These are phyloP conservation scores for Daboia siamensis DNA, from an alignment of 2,113 vertebrate species.

Conservation along the genomic window DNA sequence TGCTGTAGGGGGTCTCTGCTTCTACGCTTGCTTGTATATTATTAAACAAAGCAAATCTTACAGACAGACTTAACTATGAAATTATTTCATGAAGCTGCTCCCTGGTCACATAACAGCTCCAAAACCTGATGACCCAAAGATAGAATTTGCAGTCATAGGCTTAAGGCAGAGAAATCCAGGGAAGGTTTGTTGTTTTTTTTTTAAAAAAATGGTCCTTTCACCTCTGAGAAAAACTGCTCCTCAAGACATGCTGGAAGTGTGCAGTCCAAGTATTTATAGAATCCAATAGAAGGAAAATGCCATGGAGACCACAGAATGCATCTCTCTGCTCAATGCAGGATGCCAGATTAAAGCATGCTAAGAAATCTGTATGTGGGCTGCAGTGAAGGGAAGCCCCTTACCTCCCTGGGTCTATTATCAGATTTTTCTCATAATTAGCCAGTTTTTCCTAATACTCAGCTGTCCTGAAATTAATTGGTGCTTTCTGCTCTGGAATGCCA, in stretches of 20 bases:
- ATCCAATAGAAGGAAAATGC: background rate
- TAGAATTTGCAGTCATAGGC: background rate
- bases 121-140: background rate
- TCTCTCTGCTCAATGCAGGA: background rate
- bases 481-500: background rate
- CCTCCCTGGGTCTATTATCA: background rate
- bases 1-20: background rate
- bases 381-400: background rate
- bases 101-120: background rate
- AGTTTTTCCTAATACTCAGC: background rate
- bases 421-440: background rate
- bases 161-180: background rate
- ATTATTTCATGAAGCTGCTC: background rate
- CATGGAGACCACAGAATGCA: background rate
- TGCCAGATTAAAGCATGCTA: background rate
- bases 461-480: background rate
- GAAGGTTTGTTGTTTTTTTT: background rate
- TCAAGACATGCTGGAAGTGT: background rate
- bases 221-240: background rate
- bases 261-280: background rate
- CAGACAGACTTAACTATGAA: background rate
- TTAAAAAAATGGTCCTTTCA: background rate
- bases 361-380: background rate
- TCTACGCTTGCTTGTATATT: background rate
- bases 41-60: slow-evolving; percentile 3